Conservation (phyloP, 2,888 invertebrate species). For the Scaptomyza tumidula region DNA sequence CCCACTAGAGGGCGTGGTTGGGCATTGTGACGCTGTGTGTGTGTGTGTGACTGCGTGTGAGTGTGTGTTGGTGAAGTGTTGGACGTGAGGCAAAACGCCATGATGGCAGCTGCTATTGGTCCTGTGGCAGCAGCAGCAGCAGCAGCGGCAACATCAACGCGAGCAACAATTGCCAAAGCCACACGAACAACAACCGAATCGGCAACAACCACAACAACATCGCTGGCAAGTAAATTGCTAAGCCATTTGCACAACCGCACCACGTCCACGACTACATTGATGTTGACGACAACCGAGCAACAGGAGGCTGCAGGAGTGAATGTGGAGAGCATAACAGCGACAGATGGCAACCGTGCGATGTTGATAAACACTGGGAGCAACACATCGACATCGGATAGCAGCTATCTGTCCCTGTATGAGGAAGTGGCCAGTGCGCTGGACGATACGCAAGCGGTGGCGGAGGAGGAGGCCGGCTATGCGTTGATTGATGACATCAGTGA, state of each 20-base stretch:
- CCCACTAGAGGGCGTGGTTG: constrained; percentile 46
- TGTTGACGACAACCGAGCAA: constrained; percentile 2
- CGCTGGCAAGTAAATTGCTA: constrained; percentile 53
- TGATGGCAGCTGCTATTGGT: constrained; percentile 43
- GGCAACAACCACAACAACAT: constrained; percentile 6
- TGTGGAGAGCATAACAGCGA: constrained; percentile 4
- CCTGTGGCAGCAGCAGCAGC: constrained; percentile 26
- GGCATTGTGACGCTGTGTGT: constrained; percentile 8
- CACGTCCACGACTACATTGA: neutral
- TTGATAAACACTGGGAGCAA: neutral
- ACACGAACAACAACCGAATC: constrained; percentile 30
- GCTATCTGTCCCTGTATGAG: constrained; percentile 58
- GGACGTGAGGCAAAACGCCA: constrained; percentile 18
- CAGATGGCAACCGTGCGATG: neutral
- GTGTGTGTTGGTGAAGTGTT: constrained; percentile 1
- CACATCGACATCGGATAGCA: constrained; percentile 16
- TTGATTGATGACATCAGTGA: constrained; percentile 72
- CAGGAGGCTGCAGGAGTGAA: neutral
- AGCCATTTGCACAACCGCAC: constrained; percentile 47
- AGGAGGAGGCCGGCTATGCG: constrained; percentile 63
- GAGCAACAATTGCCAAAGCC: constrained; percentile 31
- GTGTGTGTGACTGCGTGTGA: constrained; percentile 6
- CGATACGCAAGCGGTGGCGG: constrained; percentile 50
- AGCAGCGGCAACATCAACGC: constrained; percentile 29
- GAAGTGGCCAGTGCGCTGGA: constrained; percentile 53